Evolutionary conservation across 1,140 invertebrate species (phyloP).

Genomic region (Acromyrmex heyeri): DNA sequence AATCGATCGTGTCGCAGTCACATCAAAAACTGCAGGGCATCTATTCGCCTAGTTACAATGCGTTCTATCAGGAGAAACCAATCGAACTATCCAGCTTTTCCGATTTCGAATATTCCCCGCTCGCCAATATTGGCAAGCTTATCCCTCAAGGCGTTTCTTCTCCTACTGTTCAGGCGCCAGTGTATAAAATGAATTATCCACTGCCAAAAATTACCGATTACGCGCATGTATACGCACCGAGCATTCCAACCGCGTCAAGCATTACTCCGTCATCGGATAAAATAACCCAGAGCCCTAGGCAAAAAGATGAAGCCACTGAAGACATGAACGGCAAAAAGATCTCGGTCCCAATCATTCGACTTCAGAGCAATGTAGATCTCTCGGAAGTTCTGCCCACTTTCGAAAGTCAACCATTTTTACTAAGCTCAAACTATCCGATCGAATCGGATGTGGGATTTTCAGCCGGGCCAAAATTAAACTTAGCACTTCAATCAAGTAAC

Average conservation of each 20-base stretch:
- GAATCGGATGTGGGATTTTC: conserved; percentile 69
- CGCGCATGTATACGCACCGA: not conserved
- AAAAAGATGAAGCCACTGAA: conserved; percentile 30
- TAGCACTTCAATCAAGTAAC: conserved; percentile 43
- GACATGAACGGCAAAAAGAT: conserved; percentile 65
- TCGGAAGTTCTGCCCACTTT: conserved; percentile 62
- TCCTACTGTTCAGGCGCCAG: conserved; percentile 30
- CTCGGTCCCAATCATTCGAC: conserved; percentile 66
- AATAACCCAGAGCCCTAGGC: not conserved
- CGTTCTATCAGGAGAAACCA: conserved; percentile 25
- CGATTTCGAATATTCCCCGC: conserved; percentile 38
- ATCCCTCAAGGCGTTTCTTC: conserved; percentile 16
- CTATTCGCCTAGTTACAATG: conserved; percentile 33
- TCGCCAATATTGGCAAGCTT: conserved; percentile 1
- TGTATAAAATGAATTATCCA: conserved; percentile 39
- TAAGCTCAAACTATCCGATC: conserved; percentile 71
- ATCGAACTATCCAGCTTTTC: conserved; percentile 38
- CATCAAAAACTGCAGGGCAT: conserved; percentile 9
- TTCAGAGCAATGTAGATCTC: conserved; percentile 65
- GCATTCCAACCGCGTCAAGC: not conserved
- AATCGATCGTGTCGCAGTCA: conserved; percentile 36
- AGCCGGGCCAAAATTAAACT: conserved; percentile 44
- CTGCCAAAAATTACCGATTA: not conserved
- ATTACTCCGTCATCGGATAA: conserved; percentile 9
- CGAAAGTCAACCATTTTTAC: conserved; percentile 72